Conservation (phyloP, 2,113 vertebrate species). For the Bothrops jararaca region DNA sequence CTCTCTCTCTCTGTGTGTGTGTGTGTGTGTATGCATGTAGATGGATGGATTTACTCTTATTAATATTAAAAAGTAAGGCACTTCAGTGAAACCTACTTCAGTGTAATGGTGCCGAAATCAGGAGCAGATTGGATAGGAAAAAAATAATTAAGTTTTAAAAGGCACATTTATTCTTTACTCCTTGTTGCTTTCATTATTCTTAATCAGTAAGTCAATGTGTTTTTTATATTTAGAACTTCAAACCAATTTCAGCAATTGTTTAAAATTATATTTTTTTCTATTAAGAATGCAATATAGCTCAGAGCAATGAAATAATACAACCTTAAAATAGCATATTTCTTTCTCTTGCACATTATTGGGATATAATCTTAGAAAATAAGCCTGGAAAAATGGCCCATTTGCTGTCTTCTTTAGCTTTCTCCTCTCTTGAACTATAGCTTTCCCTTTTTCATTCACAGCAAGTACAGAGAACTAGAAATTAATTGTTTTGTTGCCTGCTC, state of each 20-base stretch:
- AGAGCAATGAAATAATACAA: not conserved
- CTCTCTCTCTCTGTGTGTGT: no score
- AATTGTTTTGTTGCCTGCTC: not conserved
- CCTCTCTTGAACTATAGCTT: not conserved
- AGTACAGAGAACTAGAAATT: not conserved
- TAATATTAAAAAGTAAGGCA: not conserved
- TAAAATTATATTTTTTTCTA: not conserved
- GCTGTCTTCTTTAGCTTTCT: not conserved
- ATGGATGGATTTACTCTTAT: not conserved
- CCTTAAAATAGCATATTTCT: not conserved
- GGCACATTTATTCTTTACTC: not conserved
- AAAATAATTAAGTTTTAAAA: not conserved
- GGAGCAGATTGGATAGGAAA: constrained; percentile 10
- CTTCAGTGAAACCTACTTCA: not conserved
- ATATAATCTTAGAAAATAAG: not conserved
- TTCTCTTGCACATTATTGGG: not conserved
- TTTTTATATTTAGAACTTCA: not conserved
- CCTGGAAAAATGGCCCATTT: not conserved
- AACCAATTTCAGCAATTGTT: not conserved
- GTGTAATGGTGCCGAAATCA: constrained; percentile 4
- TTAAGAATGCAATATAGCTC: not conserved
- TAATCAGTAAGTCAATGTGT: not conserved
- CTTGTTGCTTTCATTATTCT: not conserved
- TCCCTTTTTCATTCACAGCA: not conserved
- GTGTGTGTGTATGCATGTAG: not conserved